Evolutionary conservation across 1,140 invertebrate species (phyloP), one percentile per base, ranked within the genome.

Genomic region (Medauroidea extradentata): DNA sequence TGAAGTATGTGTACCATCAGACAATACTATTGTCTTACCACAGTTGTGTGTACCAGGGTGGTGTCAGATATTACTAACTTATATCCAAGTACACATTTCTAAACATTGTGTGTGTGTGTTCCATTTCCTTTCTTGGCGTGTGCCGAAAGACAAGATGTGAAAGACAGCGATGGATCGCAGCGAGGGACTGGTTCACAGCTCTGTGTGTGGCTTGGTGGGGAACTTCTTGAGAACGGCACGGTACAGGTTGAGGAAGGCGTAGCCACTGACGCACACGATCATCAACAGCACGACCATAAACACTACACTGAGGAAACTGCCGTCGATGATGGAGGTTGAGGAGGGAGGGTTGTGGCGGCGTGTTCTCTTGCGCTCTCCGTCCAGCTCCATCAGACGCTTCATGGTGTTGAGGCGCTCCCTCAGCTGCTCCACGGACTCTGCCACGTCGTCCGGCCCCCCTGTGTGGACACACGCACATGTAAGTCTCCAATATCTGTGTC

Each of bases 171-270:
- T 11, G 29, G 29, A n/a, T n/a, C n/a, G 29, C 5, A 34, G 29
- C n/a, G 29, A 11, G 29, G 29, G 29, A 34, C 4, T 4, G 29
- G 11, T 4, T 83, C 84, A 90, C 57, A 89, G 72, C 73, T 91
- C 89, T 8, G 86, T 88, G 68, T 91, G 89, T 46, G 59, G 43
- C 39, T 78, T 79, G 0, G 86, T 82, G 1, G 87, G 85, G 67
- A 90, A 90, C 70, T 88, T 89, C 72, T 90, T 91, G 1, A 90
- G 70, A 34, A 91, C 86, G 7, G 90, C 89, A 62, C 84, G 78
- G 67, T 90, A 91, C 0, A 93, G 75, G 73, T 89, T 91, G 64
- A 91, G 90, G 71, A 91, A 93, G 0, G 89, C 89, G 65, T 91
- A 91, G 1, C 86, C 78, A 43, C 87, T 90, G 48, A 91, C 89